phyloP scores from a whole-genome alignment of 2,888 invertebrate genomes.

The Scelioninae gen. 2 region DNA sequence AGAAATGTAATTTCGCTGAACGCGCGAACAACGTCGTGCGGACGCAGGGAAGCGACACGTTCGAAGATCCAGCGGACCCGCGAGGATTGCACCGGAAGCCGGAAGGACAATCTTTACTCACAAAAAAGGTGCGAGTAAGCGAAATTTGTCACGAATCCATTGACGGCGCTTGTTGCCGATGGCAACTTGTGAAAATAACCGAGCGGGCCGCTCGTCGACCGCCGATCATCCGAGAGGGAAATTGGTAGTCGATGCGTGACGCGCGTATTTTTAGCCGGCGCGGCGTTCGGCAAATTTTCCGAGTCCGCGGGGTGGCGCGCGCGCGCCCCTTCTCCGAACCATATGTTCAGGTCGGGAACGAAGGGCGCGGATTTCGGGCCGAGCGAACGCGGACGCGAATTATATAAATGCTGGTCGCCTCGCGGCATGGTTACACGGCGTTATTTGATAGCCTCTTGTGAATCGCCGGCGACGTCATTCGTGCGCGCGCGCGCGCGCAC shows the following conservation, averaged over 20 bases:
- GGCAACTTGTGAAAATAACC: no score
- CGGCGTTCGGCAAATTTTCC: not conserved
- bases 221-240: slow-evolving; percentile 5
- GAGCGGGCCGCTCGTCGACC: not conserved
- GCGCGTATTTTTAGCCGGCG: slow-evolving; percentile 14
- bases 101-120: not conserved
- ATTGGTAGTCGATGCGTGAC: slow-evolving; percentile 8
- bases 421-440: slow-evolving; percentile 51
- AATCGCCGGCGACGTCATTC: slow-evolving; percentile 54
- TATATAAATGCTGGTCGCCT: slow-evolving; percentile 44
- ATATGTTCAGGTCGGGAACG: slow-evolving; percentile 8
- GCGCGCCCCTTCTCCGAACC: not conserved
- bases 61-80: not conserved
- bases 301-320: not conserved
- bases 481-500: slow-evolving; percentile 22
- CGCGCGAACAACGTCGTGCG: not conserved
- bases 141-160: no score
- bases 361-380: not conserved
- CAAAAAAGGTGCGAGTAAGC: slow-evolving; percentile 19
- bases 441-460: slow-evolving; percentile 55
- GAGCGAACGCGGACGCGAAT: slow-evolving; percentile 23
- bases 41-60: not conserved
- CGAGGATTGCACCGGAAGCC: slow-evolving; percentile 1
- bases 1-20: slow-evolving; percentile 31
- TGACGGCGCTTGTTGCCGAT: no score